Evolutionary conservation across 2,888 invertebrate genomes (phyloP).

Genomic region (Ellobium chinense): DNA sequence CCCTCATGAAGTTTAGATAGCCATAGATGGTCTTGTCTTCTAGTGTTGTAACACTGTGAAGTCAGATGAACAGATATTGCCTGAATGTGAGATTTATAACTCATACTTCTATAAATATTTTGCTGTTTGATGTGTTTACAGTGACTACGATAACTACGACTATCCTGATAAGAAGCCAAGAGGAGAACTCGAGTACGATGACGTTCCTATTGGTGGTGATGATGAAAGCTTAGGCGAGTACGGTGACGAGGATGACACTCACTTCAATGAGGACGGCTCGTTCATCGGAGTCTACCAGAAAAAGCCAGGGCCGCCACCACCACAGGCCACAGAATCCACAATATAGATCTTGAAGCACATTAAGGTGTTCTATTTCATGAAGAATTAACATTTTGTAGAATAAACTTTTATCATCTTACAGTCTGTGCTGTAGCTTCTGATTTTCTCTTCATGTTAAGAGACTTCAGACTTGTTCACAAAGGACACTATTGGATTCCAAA

Average conservation of each 20-base stretch:
- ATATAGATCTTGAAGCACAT: constrained; percentile 7
- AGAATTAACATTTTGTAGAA: too few species aligned
- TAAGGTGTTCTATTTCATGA: too few species aligned
- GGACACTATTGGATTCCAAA: too few species aligned
- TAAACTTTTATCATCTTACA: too few species aligned
- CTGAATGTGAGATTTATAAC: too few species aligned
- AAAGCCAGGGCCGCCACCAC: constrained; percentile 17
- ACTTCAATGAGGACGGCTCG: constrained; percentile 58
- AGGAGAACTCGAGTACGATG: constrained; percentile 50
- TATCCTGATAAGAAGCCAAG: constrained; percentile 49
- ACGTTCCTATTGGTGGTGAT: constrained; percentile 49
- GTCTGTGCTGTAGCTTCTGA: too few species aligned
- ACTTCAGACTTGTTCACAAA: too few species aligned
- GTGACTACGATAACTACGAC: constrained; percentile 45
- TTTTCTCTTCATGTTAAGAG: too few species aligned
- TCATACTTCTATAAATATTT: neutral
- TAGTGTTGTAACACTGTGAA: too few species aligned
- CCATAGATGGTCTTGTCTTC: too few species aligned
- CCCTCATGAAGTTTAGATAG: too few species aligned
- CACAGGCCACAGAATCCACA: constrained; percentile 13
- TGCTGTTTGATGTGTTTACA: neutral
- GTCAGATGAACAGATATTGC: too few species aligned
- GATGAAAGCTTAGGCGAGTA: constrained; percentile 51
- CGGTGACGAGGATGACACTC: constrained; percentile 51
- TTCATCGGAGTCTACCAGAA: constrained; percentile 55